Percentiles rank a stretch among this genome's conserved stretches.
These are phyloP conservation scores for Panopea generosa DNA, from an alignment of 2,888 invertebrate genomes.

Conservation along the genomic window DNA sequence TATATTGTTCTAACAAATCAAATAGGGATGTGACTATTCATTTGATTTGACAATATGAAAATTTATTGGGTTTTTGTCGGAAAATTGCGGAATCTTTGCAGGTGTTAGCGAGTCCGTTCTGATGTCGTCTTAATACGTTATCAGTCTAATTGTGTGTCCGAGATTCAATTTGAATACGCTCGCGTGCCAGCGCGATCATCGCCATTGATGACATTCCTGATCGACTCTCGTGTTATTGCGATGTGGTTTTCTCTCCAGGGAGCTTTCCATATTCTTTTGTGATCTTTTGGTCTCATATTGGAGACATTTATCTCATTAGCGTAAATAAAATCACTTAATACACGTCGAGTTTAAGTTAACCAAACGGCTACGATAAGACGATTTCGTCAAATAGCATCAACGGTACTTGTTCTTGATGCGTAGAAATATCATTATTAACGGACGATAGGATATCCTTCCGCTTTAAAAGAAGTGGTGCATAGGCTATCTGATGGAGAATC, in stretches of 20 bases:
- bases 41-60: constrained; percentile 58
- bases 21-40: constrained; percentile 47
- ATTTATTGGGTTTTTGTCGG: constrained; percentile 62
- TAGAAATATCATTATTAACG: constrained; percentile 63
- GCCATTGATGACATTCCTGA: constrained; percentile 44
- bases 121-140: constrained; percentile 42
- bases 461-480: constrained; percentile 38
- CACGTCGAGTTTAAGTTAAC: constrained; percentile 56
- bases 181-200: constrained; percentile 55
- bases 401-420: constrained; percentile 48
- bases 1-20: constrained; percentile 58
- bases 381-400: constrained; percentile 28
- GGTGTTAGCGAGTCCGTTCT: constrained; percentile 25
- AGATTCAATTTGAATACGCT: constrained; percentile 61
- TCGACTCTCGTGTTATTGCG: constrained; percentile 21
- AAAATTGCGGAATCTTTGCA: constrained; percentile 53
- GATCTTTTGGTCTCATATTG: constrained; percentile 45
- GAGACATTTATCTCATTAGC: constrained; percentile 61
- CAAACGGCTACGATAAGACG: constrained; percentile 57
- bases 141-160: constrained; percentile 48
- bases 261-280: constrained; percentile 59
- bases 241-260: constrained; percentile 49
- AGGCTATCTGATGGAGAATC: constrained; percentile 72
- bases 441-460: constrained; percentile 56
- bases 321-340: constrained; percentile 56